phyloP scores from a whole-genome alignment of 2,113 vertebrate species.

The Psilopsiagon aymara region DNA sequence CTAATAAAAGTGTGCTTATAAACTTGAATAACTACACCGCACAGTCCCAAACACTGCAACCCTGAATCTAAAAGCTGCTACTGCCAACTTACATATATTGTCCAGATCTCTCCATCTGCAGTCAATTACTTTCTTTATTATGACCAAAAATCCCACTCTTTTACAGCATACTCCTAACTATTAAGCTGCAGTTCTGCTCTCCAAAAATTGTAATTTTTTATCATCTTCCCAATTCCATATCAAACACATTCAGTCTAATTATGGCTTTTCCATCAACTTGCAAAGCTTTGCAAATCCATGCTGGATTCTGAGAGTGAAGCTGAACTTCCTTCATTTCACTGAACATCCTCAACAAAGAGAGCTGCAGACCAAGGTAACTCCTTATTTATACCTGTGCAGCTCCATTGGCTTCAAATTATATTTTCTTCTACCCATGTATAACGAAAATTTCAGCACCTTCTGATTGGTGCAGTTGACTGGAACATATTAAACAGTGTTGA shows the following conservation, averaged over 20 bases:
- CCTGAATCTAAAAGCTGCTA: constrained; percentile 47
- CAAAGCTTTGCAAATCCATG: background rate
- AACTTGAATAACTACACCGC: constrained; percentile 42
- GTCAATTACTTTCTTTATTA: constrained; percentile 69
- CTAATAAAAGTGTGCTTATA: constrained; percentile 61
- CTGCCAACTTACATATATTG: constrained; percentile 56
- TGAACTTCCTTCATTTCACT: background rate
- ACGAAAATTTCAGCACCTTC: background rate
- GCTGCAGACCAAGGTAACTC: background rate
- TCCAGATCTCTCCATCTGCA: constrained; percentile 66
- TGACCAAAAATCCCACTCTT: constrained; percentile 64
- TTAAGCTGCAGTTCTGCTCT: constrained; percentile 18
- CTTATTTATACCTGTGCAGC: background rate
- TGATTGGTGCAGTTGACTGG: background rate
- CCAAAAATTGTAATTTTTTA: background rate
- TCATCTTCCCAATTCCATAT: background rate
- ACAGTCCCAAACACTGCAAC: constrained; percentile 23
- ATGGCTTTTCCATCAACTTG: background rate
- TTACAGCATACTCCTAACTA: constrained; percentile 53
- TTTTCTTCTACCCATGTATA: background rate
- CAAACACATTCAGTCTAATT: constrained; percentile 26
- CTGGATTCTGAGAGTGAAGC: background rate
- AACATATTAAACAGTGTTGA: background rate
- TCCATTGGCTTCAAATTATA: background rate
- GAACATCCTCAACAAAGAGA: background rate